Evolutionary conservation across 1,140 invertebrate species (phyloP).

Genomic region (Ctenoplectra terminalis): DNA sequence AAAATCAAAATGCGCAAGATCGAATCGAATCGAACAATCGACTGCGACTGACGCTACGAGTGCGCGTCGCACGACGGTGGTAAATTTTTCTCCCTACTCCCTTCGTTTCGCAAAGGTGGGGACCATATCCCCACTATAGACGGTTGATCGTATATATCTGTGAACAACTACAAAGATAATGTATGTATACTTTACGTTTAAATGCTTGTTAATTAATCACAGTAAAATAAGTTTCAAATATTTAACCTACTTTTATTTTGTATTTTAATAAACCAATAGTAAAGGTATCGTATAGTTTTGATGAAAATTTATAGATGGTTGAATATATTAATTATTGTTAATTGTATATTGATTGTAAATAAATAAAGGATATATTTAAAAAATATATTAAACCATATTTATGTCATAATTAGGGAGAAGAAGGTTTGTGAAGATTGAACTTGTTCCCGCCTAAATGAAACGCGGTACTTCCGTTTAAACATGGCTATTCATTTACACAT

Average conservation of each 20-base stretch:
- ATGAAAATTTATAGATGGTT: neutral
- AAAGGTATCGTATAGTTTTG: neutral
- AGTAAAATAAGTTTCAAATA: neutral
- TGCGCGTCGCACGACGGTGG: conserved; percentile 27
- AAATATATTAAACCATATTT: conserved; percentile 1
- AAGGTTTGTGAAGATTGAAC: neutral
- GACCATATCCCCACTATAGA: conserved; percentile 29
- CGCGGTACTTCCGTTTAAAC: conserved; percentile 32
- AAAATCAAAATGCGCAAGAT: conserved; percentile 4
- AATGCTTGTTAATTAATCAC: neutral
- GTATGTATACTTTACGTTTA: neutral
- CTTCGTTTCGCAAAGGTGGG: conserved; percentile 23
- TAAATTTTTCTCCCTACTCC: conserved; percentile 40
- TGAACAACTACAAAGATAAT: neutral
- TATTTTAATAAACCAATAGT: neutral
- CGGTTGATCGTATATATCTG: neutral
- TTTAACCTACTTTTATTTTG: neutral
- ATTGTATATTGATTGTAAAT: neutral
- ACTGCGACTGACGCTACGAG: conserved; percentile 54
- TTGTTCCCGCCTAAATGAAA: conserved; percentile 38
- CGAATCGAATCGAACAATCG: conserved; percentile 50
- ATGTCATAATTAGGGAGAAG: neutral
- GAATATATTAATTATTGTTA: neutral
- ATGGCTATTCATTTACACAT: conserved; percentile 84
- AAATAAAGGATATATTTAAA: neutral